A percentile compares a stretch with the other conserved stretches of the same genome.
Conservation (phyloP, 92 coral and sea anemone species). For the Parazoanthus atlanticus region DNA sequence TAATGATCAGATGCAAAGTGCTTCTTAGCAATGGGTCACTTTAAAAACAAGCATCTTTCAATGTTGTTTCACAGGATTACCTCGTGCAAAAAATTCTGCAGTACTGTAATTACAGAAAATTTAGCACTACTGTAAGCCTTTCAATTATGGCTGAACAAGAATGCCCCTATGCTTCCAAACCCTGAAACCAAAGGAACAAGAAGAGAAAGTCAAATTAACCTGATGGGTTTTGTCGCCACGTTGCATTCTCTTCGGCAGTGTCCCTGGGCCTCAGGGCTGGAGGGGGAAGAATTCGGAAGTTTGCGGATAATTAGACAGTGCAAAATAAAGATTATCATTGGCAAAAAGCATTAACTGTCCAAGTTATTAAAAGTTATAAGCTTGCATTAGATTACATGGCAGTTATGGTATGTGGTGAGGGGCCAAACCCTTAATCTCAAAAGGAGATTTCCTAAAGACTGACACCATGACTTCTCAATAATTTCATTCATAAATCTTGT, state of each 20-base stretch:
- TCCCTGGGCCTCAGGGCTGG: constrained; percentile 93
- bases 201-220: constrained; percentile 62
- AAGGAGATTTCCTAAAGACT: too few relatives aligned
- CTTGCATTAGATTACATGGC: constrained; percentile 22
- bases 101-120: too few relatives aligned
- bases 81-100: too few relatives aligned
- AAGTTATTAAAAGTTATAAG: neutral
- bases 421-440: too few relatives aligned
- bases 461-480: too few relatives aligned
- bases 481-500: too few relatives aligned
- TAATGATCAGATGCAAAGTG: too few relatives aligned
- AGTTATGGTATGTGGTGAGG: neutral
- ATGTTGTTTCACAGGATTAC: too few relatives aligned
- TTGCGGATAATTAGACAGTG: constrained; percentile 6
- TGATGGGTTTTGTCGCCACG: constrained; percentile 89
- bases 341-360: neutral
- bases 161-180: constrained; percentile 17
- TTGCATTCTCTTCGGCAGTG: constrained; percentile 92
- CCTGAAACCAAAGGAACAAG: constrained; percentile 53
- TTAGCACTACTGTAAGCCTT: too few relatives aligned
- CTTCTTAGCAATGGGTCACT: too few relatives aligned
- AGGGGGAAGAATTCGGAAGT: constrained; percentile 35
- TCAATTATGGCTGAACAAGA: neutral
- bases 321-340: neutral
- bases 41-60: too few relatives aligned